Base-by-base conservation (phyloP, 2,113 vertebrate species). In the Phainopepla nitens region DNA sequence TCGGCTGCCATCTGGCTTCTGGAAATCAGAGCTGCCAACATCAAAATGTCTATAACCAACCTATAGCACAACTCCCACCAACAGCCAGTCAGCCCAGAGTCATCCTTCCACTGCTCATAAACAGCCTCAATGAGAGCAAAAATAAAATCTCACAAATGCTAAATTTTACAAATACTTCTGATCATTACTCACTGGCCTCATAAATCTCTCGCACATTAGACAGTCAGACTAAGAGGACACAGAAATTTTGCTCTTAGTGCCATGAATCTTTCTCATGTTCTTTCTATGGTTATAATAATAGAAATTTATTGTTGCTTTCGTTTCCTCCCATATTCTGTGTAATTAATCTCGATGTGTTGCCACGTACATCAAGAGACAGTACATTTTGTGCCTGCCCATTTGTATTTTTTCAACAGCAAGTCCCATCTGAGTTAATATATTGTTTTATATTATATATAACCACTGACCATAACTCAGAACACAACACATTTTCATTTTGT, bases 401-500 rank as follows among this genome's bases (percentile, higher is more conserved):
- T 90, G 57, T 81, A 75, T 75, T 94, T 94, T 90, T 94, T 66
- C 76, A 90, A 64, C 85, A 87, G 85, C 86, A 80, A 96, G 89
- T 97, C 94, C 93, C 95, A 96, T 95, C 97, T 88, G 84, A 97
- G 96, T 97, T 98, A 97, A 98, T 98, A 97, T 96, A 97, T 97
- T 97, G 95, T 91, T 82, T 96, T 93, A 78, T 90, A 93, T 89
- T 96, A 95, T 96, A 96, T 97, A 97, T 97, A 97, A 96, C 96
- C 96, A 96, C 56, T 90, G 82, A 89, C 96, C 96, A 97, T 98
- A 98, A 98, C 96, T 98, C 98, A 98, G 96, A 98, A 91, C 97
- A 97, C 96, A 98, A 95, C 97, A 97, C 95, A 97, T 98, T 98
- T 97, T 97, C 95, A 97, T 98, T 97, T 96, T 97, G 97, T 95